Conservation (phyloP, 2,888 invertebrate genomes). For the Rhorus exstirpatorius region DNA sequence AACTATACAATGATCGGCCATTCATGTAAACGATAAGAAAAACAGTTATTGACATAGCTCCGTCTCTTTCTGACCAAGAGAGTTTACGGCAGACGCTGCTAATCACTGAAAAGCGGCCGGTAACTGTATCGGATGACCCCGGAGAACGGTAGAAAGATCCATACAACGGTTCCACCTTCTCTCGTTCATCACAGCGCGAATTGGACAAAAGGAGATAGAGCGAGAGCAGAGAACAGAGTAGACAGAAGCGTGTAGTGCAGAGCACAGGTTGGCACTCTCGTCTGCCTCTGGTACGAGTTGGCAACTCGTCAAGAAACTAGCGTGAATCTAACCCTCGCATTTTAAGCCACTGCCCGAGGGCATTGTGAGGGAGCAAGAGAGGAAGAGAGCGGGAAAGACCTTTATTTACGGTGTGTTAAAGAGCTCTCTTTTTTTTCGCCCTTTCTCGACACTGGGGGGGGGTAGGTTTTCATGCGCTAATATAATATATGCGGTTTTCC, state of each 20-base stretch:
- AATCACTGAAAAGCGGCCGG: constrained; percentile 43
- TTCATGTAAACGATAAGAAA: constrained; percentile 2
- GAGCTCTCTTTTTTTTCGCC: constrained; percentile 47
- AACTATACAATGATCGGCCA: constrained; percentile 24
- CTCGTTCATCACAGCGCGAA: constrained; percentile 63
- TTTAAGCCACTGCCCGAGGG: constrained; percentile 62
- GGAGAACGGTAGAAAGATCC: background rate
- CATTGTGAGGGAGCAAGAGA: constrained; percentile 71
- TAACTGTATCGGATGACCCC: constrained; percentile 27
- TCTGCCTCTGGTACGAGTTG: constrained; percentile 82
- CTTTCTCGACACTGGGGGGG: constrained; percentile 16
- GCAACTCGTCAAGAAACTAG: constrained; percentile 85
- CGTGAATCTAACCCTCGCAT: constrained; percentile 82
- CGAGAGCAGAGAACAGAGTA: constrained; percentile 32
- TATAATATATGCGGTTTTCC: constrained; percentile 2
- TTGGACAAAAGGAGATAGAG: constrained; percentile 69
- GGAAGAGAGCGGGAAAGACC: constrained; percentile 11
- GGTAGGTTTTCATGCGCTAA: constrained; percentile 18
- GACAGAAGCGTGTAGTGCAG: constrained; percentile 40
- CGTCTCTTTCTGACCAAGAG: constrained; percentile 11
- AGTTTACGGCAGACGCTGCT: constrained; percentile 24
- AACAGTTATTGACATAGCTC: constrained; percentile 50
- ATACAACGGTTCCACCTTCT: constrained; percentile 44
- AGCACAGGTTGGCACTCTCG: constrained; percentile 77
- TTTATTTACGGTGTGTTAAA: constrained; percentile 49